These are phyloP conservation scores for Chaetodon trifasciatus DNA, from an alignment of 2,797 vertebrate species.

Conservation along the genomic window DNA sequence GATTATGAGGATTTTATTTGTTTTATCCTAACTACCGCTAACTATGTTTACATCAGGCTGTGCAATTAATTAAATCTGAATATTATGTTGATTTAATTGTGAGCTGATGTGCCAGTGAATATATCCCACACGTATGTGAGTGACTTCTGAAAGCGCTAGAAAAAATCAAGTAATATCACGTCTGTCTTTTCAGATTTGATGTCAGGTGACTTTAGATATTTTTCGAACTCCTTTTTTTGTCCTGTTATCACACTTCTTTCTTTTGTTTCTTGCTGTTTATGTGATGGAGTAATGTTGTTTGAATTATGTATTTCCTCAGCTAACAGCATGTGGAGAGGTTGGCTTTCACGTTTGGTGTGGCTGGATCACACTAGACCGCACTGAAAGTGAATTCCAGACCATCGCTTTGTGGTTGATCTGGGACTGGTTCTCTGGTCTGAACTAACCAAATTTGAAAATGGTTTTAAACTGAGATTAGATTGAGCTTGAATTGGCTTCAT, in stretches of 20 bases:
- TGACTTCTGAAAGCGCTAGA: neutral
- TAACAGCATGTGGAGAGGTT: no score
- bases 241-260: neutral
- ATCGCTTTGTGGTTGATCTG: neutral
- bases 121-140: neutral
- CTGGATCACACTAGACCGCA: no score
- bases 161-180: neutral
- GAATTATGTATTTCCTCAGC: neutral
- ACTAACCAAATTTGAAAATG: no score
- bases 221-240: neutral
- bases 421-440: no score
- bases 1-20: conserved; percentile 40
- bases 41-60: conserved; percentile 68
- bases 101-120: conserved; percentile 15
- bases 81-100: conserved; percentile 42
- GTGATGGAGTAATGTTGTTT: neutral
- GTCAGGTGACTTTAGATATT: no score
- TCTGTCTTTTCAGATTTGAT: no score
- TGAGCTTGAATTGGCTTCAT: no score
- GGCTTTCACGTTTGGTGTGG: neutral
- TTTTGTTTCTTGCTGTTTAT: neutral
- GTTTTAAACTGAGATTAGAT: no score
- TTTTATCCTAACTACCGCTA: conserved; percentile 55
- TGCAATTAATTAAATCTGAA: conserved; percentile 54
- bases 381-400: neutral